Conservation (phyloP, 2,113 vertebrate species). For the Ictalurus furcatus region DNA sequence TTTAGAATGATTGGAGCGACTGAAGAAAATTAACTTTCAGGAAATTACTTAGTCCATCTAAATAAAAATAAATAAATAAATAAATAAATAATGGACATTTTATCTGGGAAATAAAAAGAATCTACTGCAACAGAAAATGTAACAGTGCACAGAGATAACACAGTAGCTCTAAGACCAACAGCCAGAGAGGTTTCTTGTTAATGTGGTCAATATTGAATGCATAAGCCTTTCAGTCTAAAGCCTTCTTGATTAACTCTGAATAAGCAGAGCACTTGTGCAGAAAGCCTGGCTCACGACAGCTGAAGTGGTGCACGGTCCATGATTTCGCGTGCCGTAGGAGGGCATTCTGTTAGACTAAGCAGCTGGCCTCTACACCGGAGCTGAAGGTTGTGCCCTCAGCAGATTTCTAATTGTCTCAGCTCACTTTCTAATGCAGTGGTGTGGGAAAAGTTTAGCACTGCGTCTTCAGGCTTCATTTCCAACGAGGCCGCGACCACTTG, state of each 20-base stretch:
- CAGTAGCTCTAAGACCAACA: not conserved
- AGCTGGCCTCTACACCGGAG: constrained; percentile 37
- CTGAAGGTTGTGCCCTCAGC: constrained; percentile 38
- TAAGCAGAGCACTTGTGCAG: constrained; percentile 19
- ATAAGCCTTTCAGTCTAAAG: not conserved
- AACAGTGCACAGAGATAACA: not conserved
- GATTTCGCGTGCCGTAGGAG: not conserved
- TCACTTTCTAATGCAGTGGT: constrained; percentile 24
- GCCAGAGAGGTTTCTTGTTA: not conserved
- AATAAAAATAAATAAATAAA: too few species aligned
- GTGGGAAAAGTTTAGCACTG: constrained; percentile 37
- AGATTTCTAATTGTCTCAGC: constrained; percentile 48
- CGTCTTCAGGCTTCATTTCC: constrained; percentile 44
- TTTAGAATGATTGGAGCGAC: not conserved
- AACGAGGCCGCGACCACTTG: constrained; percentile 24
- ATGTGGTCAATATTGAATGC: not conserved
- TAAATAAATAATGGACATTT: too few species aligned
- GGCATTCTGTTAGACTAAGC: constrained; percentile 15
- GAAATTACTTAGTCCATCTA: not conserved
- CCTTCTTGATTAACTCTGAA: constrained; percentile 9
- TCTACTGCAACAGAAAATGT: not conserved
- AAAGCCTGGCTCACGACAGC: not conserved
- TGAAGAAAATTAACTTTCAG: not conserved
- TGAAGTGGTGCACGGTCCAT: not conserved
- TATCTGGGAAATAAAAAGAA: not conserved